Percentiles rank a stretch among this genome's conserved stretches.
Conservation (phyloP, 1,140 invertebrate genomes). For the Danaus plexippus region DNA sequence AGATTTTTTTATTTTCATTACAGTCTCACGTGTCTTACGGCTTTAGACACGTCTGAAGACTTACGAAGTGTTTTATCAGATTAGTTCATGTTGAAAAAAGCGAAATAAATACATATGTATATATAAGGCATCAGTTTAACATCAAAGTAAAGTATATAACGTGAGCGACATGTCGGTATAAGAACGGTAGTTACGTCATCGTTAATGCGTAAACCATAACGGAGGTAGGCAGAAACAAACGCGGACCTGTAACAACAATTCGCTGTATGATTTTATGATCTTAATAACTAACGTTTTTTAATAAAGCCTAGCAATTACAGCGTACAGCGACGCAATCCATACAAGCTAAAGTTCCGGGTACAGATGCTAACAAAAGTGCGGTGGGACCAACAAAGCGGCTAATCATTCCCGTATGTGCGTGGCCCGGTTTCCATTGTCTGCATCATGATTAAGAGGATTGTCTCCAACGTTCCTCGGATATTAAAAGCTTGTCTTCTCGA, state of each 20-base stretch:
- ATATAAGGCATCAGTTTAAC: no score
- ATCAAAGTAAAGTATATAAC: no score
- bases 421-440: constrained; percentile 68
- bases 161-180: no score
- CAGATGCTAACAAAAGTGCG: constrained; percentile 59
- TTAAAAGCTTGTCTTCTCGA: constrained; percentile 63
- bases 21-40: background rate
- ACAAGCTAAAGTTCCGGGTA: constrained; percentile 53
- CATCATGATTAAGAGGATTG: constrained; percentile 68
- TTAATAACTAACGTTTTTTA: constrained; percentile 41
- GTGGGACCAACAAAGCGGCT: constrained; percentile 62
- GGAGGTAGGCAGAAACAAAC: no score
- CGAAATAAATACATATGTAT: no score
- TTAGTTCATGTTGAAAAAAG: background rate
- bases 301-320: constrained; percentile 49
- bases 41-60: constrained; percentile 18
- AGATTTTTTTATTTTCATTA: constrained; percentile 12
- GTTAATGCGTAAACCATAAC: no score
- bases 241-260: constrained; percentile 7
- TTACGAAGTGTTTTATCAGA: constrained; percentile 7
- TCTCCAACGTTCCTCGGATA: constrained; percentile 64
- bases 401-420: constrained; percentile 65
- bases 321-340: constrained; percentile 47
- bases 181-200: no score
- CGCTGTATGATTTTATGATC: constrained; percentile 19